phyloP scores from a whole-genome alignment of 2,888 invertebrate genomes.

The Herminia tarsipennalis region DNA sequence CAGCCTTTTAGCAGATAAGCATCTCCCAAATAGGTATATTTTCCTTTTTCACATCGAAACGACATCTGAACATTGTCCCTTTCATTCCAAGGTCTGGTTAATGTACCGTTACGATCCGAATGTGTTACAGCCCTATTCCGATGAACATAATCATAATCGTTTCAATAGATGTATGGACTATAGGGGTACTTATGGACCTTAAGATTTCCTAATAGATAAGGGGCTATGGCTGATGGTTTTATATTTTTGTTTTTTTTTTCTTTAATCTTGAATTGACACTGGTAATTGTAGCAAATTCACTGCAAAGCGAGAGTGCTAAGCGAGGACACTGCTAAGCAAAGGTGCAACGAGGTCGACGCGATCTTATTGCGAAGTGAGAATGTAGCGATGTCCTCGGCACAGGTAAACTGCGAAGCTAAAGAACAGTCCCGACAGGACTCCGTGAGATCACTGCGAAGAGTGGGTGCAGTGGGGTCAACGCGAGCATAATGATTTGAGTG shows the following conservation, averaged over 20 bases:
- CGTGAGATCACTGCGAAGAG: too few species aligned
- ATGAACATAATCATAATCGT: constrained; percentile 32
- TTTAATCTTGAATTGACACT: too few species aligned
- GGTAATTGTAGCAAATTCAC: too few species aligned
- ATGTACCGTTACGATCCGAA: neutral
- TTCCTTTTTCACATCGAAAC: constrained; percentile 3
- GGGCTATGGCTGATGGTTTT: neutral
- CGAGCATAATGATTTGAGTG: too few species aligned
- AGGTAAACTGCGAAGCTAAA: too few species aligned
- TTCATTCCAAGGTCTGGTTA: constrained; percentile 9
- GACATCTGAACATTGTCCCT: constrained; percentile 8
- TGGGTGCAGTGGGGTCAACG: too few species aligned
- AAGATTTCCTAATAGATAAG: constrained; percentile 4
- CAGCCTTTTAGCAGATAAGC: constrained; percentile 21
- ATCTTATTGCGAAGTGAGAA: too few species aligned
- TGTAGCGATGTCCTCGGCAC: too few species aligned
- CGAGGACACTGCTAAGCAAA: too few species aligned
- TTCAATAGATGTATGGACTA: constrained; percentile 32
- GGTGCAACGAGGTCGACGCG: too few species aligned
- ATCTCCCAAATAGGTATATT: constrained; percentile 15
- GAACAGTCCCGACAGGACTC: too few species aligned
- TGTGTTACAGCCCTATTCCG: constrained; percentile 13
- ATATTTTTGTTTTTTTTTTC: neutral
- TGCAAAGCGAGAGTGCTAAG: too few species aligned
- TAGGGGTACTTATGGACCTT: constrained; percentile 19